Evolutionary conservation across 2,888 invertebrate genomes (phyloP).

Genomic region (Napeogenes sylphis): DNA sequence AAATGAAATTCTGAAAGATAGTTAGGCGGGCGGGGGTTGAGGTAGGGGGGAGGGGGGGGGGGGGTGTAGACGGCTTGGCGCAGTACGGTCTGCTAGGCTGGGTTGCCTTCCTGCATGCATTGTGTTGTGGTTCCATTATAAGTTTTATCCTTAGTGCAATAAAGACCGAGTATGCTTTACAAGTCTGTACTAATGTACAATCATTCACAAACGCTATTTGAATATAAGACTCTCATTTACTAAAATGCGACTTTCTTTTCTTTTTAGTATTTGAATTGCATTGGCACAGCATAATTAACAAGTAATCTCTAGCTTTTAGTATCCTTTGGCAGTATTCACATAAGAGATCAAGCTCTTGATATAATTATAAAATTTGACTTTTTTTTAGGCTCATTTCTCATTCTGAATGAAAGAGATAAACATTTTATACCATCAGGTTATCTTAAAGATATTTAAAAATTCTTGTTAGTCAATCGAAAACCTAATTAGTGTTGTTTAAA

Average conservation of each 20-base stretch:
- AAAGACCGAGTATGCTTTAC: neutral
- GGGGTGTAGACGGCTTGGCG: constrained; percentile 16
- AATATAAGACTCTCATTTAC: neutral
- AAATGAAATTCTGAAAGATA: constrained; percentile 34
- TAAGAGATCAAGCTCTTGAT: too few species aligned
- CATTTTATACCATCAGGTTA: too few species aligned
- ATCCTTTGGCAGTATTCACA: too few species aligned
- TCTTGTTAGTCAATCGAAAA: too few species aligned
- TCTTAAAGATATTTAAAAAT: too few species aligned
- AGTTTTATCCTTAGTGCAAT: constrained; percentile 1
- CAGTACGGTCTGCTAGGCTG: constrained; percentile 25
- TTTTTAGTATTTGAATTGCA: too few species aligned
- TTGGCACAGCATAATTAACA: too few species aligned
- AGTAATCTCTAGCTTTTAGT: too few species aligned
- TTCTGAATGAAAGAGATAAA: too few species aligned
- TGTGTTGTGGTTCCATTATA: constrained; percentile 6
- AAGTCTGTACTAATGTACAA: neutral
- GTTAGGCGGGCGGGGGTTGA: constrained; percentile 20
- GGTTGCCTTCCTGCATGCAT: constrained; percentile 2
- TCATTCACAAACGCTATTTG: constrained; percentile 4
- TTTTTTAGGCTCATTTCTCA: too few species aligned
- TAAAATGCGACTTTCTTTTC: neutral
- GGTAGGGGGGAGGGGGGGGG: neutral
- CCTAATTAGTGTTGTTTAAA: too few species aligned
- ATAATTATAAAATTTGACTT: too few species aligned